Evolutionary conservation across 2,888 invertebrate species (phyloP).

Genomic region (Anarsia innoxiella): DNA sequence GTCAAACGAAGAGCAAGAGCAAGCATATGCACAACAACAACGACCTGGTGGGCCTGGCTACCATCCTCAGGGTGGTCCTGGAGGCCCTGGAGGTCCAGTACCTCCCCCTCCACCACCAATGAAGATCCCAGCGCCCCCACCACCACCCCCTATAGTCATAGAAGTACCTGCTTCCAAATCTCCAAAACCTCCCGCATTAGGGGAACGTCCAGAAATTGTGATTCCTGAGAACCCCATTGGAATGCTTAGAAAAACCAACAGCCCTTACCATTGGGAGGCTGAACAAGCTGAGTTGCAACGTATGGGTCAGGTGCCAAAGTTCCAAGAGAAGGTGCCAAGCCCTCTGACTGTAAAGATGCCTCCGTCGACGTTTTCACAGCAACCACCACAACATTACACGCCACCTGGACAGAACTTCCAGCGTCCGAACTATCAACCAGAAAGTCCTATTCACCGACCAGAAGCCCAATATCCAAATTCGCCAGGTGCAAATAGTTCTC

Average conservation of each 20-base stretch:
- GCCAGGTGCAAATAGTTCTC: slow-evolving; percentile 43
- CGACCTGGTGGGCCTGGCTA: slow-evolving; percentile 33
- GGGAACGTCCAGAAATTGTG: slow-evolving; percentile 82
- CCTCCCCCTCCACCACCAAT: slow-evolving; percentile 69
- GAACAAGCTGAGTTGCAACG: slow-evolving; percentile 74
- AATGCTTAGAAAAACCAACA: slow-evolving; percentile 79
- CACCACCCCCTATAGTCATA: slow-evolving; percentile 77
- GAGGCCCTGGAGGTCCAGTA: slow-evolving; percentile 24
- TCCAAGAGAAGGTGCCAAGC: slow-evolving; percentile 62
- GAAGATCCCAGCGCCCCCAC: slow-evolving; percentile 66
- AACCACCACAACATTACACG: slow-evolving; percentile 55
- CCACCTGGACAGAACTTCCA: slow-evolving; percentile 44
- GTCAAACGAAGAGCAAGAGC: slow-evolving; percentile 76
- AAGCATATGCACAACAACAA: slow-evolving; percentile 42
- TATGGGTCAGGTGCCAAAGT: slow-evolving; percentile 65
- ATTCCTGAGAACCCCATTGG: slow-evolving; percentile 84
- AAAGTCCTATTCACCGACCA: slow-evolving; percentile 65
- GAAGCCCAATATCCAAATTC: slow-evolving; percentile 66
- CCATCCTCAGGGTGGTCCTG: slow-evolving; percentile 46
- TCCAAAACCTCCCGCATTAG: slow-evolving; percentile 70
- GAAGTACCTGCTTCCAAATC: slow-evolving; percentile 62
- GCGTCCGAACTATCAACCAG: slow-evolving; percentile 43
- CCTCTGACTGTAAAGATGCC: slow-evolving; percentile 66
- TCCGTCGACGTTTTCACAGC: slow-evolving; percentile 52
- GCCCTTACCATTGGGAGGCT: slow-evolving; percentile 78